Evolutionary conservation across 2,113 vertebrate species (phyloP).

Genomic region (Phainopepla nitens): DNA sequence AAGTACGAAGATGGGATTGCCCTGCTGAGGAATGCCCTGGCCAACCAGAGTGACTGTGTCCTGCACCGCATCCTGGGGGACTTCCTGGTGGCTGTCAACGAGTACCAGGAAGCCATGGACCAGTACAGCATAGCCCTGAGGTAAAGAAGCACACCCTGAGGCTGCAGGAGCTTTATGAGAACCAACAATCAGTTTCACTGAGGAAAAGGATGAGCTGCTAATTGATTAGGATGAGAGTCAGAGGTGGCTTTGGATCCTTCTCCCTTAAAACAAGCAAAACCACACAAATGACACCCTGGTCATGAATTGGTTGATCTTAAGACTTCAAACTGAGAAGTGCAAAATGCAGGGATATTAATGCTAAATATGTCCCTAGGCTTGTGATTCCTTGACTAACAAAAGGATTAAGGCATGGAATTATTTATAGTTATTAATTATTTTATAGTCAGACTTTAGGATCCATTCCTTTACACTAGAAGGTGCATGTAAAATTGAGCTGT

Average conservation of each 20-base stretch:
- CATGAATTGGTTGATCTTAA: not conserved
- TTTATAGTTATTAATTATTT: not conserved
- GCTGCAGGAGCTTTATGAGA: accelerated
- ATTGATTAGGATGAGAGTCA: not conserved
- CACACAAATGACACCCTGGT: accelerated
- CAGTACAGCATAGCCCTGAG: slow-evolving; percentile 98
- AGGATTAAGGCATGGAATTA: not conserved
- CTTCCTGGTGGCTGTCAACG: slow-evolving; percentile 94
- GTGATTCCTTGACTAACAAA: not conserved
- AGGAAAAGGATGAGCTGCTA: not conserved
- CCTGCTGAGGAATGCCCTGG: slow-evolving; percentile 87
- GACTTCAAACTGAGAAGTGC: not conserved
- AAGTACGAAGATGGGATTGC: slow-evolving; percentile 95
- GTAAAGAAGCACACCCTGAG: slow-evolving; percentile 59
- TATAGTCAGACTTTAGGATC: not conserved
- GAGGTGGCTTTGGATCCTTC: not conserved
- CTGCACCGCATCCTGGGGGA: slow-evolving; percentile 96
- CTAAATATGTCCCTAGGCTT: not conserved
- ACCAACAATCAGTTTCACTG: not conserved
- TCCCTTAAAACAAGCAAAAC: not conserved
- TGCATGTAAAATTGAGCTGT: not conserved
- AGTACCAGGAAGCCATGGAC: slow-evolving; percentile 98
- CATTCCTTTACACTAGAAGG: not conserved
- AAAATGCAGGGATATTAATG: not conserved
- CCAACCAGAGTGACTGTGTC: slow-evolving; percentile 96